Base-by-base conservation (phyloP, 2,797 vertebrate genomes). In the Sylvia borin region DNA sequence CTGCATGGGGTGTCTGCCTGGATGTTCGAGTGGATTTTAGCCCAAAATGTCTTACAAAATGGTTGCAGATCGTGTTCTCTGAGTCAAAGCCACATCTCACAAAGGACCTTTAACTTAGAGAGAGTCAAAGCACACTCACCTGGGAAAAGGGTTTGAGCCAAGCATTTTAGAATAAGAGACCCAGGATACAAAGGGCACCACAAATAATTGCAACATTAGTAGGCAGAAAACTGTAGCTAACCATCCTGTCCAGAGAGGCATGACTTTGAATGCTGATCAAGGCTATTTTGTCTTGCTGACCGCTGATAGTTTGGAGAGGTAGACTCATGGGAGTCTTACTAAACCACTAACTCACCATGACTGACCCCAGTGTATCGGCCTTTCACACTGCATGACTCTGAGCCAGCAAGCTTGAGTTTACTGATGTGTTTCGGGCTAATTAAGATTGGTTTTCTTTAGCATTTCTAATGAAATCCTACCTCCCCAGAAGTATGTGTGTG, bases 361-460 rank as follows among this genome's bases (percentile, higher is more conserved):
- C 95, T 96, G 97, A 97, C 96, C 97, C 95, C 97, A 92, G 93
- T 94, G 90, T 94, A 96, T 97, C 27, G 45, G 97, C 94, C 96
- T 98, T 97, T 98, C 95, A 98, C 96, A 91, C 93, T 94, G 65
- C 92, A 92, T 90, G 88, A 95, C 68, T 97, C 90, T 90, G 96
- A 84, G 95, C 95, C 98, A 98, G 97, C 93, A 97, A 98, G 97
- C 96, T 97, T 85, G 95, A 87, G 94, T 96, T 97, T 97, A 97
- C 96, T 97, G 97, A 95, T 97, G 97, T 98, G 97, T 98, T 98
- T 97, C 96, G 97, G 95, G 76, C 96, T 98, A 97, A 98, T 98
- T 98, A 97, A 98, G 93, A 67, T 18, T 93, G 85, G 93, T 96
- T 97, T 97, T 95, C 93, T 95, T 96, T 48, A 96, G 93, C 93